These are phyloP conservation scores for Dissostichus mawsoni DNA, from an alignment of 2,113 vertebrate genomes.

Conservation along the genomic window DNA sequence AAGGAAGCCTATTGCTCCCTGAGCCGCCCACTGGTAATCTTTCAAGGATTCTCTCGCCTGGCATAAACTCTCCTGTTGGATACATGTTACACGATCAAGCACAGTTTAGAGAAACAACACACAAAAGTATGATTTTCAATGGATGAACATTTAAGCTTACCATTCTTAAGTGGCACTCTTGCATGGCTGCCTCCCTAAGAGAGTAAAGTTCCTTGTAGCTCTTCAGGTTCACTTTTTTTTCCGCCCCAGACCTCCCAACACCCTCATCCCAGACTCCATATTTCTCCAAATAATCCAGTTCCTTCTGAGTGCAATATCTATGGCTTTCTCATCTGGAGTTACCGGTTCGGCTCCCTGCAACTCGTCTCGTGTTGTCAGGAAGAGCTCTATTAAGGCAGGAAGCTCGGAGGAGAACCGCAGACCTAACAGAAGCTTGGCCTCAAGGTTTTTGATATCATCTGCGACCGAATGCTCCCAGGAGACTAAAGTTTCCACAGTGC, in stretches of 20 bases:
- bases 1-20: constrained; percentile 75
- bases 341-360: constrained; percentile 79
- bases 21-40: constrained; percentile 80
- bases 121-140: neutral
- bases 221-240: constrained; percentile 57
- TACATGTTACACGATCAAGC: constrained; percentile 3
- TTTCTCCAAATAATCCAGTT: constrained; percentile 85
- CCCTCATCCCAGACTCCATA: constrained; percentile 80
- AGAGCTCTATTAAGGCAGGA: constrained; percentile 71
- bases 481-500: constrained; percentile 71
- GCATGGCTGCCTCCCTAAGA: constrained; percentile 72
- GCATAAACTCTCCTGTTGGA: constrained; percentile 83
- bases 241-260: constrained; percentile 73
- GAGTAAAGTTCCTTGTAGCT: constrained; percentile 69
- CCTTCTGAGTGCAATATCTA: constrained; percentile 79
- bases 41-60: constrained; percentile 81
- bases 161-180: constrained; percentile 78
- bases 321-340: constrained; percentile 77
- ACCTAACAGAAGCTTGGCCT: constrained; percentile 64
- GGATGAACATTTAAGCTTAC: constrained; percentile 79
- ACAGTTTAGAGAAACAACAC: constrained; percentile 19
- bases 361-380: constrained; percentile 78
- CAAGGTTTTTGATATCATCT: constrained; percentile 75
- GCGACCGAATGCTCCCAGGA: constrained; percentile 78
- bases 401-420: constrained; percentile 70